Base-by-base conservation (phyloP, 2,113 vertebrate genomes). In the Platichthys flesus region DNA sequence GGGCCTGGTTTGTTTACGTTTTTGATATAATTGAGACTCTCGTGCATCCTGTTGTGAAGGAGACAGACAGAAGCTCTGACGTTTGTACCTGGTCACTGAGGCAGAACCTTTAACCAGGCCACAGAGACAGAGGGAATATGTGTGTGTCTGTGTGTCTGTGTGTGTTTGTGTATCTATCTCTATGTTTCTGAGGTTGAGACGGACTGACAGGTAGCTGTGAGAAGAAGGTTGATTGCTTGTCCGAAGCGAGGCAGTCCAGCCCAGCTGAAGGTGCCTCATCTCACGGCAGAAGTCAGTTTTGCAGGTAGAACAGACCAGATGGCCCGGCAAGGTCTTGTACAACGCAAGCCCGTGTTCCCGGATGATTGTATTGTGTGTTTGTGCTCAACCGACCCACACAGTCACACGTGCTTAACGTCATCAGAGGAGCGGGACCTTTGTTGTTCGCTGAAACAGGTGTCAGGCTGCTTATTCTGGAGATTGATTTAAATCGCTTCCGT, bases 161-260 rank as follows among this genome's bases (percentile, higher is more conserved):
- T 23, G 13, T 24, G 2, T 67, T 24, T 73, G 72, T 82, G 24
- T 79, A 49, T 84, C 9, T 21, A 2, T 23, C 5, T 26, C 0
- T 62, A n/a, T 67, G 54, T 83, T 55, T 83, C 58, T 87, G 89
- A 87, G 72, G 35, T 60, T 83, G 73, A 90, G 81, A 58, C 58
- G 74, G 79, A 83, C 85, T 91, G 90, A 90, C 90, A 85, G 79
- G 81, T 65, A 72, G 71, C 81, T 73, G 84, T 78, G 72, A 87
- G 76, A 79, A 79, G 49, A 78, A 73, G 75, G 68, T 81, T 77
- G 83, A 88, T 88, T 76, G 68, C 76, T 76, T 89, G 67, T 86
- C 81, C 83, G 67, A 67, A 59, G 52, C 81, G 65, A 88, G 73
- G 78, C 67, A 65, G 65, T 51, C 35, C 49, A 42, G 73, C 63